A percentile compares a stretch with the other conserved stretches of the same genome.
Conservation (phyloP, 2,797 vertebrate genomes). For the Enteromius argenteus region DNA sequence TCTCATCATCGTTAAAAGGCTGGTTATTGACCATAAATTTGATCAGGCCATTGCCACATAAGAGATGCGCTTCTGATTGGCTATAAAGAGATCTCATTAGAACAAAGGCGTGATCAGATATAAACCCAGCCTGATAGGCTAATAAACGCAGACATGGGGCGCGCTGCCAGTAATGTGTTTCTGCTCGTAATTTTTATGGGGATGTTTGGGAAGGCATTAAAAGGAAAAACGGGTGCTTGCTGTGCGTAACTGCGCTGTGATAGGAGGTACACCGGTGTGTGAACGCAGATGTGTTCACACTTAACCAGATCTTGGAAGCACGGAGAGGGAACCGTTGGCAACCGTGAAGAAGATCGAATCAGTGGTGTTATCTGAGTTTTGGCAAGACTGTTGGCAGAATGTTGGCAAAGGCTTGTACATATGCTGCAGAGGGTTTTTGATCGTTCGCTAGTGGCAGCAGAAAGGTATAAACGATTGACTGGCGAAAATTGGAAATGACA, state of each 20-base stretch:
- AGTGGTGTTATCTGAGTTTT: slow-evolving; percentile 30
- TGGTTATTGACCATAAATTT: slow-evolving; percentile 51
- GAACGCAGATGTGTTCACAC: slow-evolving; percentile 32
- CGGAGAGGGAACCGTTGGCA: slow-evolving; percentile 17
- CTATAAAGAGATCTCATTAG: slow-evolving; percentile 56
- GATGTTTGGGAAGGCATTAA: slow-evolving; percentile 54
- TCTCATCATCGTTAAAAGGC: slow-evolving; percentile 48
- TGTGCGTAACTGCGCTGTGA: slow-evolving; percentile 56
- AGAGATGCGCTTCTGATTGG: slow-evolving; percentile 53
- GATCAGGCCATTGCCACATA: slow-evolving; percentile 40
- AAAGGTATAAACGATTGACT: slow-evolving; percentile 8
- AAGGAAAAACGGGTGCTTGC: slow-evolving; percentile 66
- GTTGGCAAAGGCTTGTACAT: background rate
- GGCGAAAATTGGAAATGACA: slow-evolving; percentile 23
- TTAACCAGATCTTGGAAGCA: slow-evolving; percentile 36
- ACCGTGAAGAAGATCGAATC: slow-evolving; percentile 25
- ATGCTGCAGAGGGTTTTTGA: slow-evolving; percentile 8
- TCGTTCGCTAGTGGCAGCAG: background rate
- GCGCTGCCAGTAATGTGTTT: slow-evolving; percentile 44
- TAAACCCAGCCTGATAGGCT: slow-evolving; percentile 48
- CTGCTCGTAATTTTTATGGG: slow-evolving; percentile 57
- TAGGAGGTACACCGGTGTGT: slow-evolving; percentile 14
- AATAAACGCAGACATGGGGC: slow-evolving; percentile 43
- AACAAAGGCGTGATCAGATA: slow-evolving; percentile 26
- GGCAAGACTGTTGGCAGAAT: slow-evolving; percentile 31